phyloP scores from a whole-genome alignment of 2,797 vertebrate species.

The Gobio occitaniae region DNA sequence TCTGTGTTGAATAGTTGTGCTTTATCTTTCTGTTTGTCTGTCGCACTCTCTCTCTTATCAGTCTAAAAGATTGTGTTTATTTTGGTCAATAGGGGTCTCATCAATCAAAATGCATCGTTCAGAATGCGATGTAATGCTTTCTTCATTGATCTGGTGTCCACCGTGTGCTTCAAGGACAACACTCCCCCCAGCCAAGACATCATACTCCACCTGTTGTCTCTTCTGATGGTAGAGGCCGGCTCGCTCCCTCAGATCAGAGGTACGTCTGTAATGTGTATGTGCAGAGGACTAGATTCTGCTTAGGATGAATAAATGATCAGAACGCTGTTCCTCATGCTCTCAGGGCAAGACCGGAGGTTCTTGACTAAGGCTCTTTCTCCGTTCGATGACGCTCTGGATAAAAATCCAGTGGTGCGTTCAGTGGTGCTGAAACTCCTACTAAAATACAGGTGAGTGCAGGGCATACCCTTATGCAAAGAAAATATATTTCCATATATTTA shows the following conservation, averaged over 20 bases:
- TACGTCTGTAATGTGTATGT: constrained; percentile 45
- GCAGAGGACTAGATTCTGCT: background rate
- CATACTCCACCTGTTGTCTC: constrained; percentile 80
- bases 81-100: constrained; percentile 72
- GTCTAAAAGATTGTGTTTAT: constrained; percentile 18
- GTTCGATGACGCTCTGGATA: constrained; percentile 90
- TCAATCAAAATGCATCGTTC: constrained; percentile 80
- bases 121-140: constrained; percentile 89
- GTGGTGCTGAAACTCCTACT: constrained; percentile 93
- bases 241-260: constrained; percentile 62
- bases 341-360: constrained; percentile 28
- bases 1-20: background rate
- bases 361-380: constrained; percentile 90
- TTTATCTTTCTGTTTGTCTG: background rate
- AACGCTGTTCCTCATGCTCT: constrained; percentile 15
- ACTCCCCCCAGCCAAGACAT: constrained; percentile 82
- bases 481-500: background rate
- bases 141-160: constrained; percentile 91
- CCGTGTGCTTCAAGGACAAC: constrained; percentile 93
- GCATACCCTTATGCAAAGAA: background rate
- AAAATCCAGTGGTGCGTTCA: constrained; percentile 91
- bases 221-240: constrained; percentile 81
- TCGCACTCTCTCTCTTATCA: background rate
- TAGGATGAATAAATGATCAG: background rate
- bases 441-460: constrained; percentile 88